Base-by-base conservation (phyloP, 2,888 invertebrate genomes). In the Orchestes rusci region DNA sequence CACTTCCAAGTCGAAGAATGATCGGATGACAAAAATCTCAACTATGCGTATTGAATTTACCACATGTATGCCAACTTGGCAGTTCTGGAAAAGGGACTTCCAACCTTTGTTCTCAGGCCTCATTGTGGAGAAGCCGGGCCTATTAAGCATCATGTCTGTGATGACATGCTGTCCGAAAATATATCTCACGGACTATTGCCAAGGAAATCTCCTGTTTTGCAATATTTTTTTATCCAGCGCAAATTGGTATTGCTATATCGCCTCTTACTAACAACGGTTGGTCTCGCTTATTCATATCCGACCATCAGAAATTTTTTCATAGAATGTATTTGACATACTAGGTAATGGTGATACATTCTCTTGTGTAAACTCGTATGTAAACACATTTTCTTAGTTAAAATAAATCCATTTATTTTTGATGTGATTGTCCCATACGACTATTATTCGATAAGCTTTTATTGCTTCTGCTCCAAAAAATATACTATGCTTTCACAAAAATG, bases 91-190 rank as follows among this genome's bases (percentile, higher is more conserved):
- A 84, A 91, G 61, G 93, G 93, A 0, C 68, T 97, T 52, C 90
- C 93, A 64, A 92, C 95, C 0, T 93, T 99, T 63, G 90, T 93
- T 17, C 72, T 97, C 51, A 80, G 99, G 3, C 97, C 99, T 2
- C 99, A 99, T 71, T 97, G 96, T 64, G 99, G 99, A 2, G 99
- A 99, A 72, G 97, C 99, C 23, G 99, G 97, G 0, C 86, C 95
- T 2, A 86, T 97, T 40, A 96, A 96, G 68, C 99, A 99, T 73
- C 77, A 99, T 45, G 90, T 99, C 1, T 90, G 95, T 59, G 96
- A 94, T 5, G 99, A 90, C 69, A 80, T 99, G 77, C 80, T 97
- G 66, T 91, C 95, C 0, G 97, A 99, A 70, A 97, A 95, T 70
- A 99, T 99, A 63, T 93, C 96, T 0, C 99, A 99, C 68, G 99